Percentiles rank a stretch among this genome's conserved stretches.
phyloP scores from a whole-genome alignment of 2,113 vertebrate genomes.

The Alexandromys fortis region DNA sequence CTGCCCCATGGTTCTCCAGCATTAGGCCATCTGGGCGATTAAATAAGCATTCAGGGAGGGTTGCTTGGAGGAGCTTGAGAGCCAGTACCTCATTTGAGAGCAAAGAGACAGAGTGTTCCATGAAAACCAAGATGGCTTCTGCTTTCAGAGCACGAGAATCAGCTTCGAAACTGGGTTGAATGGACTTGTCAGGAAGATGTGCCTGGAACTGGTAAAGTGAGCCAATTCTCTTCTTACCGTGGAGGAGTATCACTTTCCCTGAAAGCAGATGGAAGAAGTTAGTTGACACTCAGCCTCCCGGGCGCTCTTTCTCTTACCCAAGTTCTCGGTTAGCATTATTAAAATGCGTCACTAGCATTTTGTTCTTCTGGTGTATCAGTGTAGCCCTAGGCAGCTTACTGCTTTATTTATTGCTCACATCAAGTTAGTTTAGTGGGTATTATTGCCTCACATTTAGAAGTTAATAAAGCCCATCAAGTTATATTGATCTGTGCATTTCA shows the following conservation, averaged over 20 bases:
- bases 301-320: background rate
- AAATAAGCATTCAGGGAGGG: background rate
- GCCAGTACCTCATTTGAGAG: background rate
- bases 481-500: background rate
- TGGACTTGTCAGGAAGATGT: background rate
- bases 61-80: background rate
- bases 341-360: background rate
- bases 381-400: background rate
- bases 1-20: background rate
- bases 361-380: background rate
- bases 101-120: background rate
- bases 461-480: conserved; percentile 4
- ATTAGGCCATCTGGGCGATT: background rate
- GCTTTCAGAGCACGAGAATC: background rate
- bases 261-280: background rate
- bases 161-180: background rate
- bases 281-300: background rate
- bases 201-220: background rate
- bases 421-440: background rate
- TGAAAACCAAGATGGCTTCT: background rate
- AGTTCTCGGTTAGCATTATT: background rate
- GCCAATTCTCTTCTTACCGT: background rate
- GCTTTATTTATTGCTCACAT: background rate
- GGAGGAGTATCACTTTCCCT: background rate
- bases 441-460: background rate